Conservation (phyloP, 2,113 vertebrate species). For the Ariopsis seemanni region DNA sequence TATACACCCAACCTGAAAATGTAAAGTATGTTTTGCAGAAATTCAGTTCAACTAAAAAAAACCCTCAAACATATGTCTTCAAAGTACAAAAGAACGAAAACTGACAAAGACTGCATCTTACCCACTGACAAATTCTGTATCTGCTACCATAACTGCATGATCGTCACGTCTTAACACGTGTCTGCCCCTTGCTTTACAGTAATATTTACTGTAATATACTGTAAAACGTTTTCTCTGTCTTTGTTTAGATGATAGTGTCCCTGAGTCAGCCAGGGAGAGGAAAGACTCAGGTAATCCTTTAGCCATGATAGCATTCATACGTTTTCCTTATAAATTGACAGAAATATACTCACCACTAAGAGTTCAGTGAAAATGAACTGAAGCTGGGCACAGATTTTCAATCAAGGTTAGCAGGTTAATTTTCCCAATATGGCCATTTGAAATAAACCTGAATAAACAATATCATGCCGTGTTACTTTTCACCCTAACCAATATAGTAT, state of each 20-base stretch:
- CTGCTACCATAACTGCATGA: slow-evolving; percentile 25
- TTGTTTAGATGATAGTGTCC: slow-evolving; percentile 91
- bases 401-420: slow-evolving; percentile 10
- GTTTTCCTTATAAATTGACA: neutral
- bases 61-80: neutral
- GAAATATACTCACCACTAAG: neutral
- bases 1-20: neutral
- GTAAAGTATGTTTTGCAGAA: neutral
- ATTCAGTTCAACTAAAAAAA: neutral
- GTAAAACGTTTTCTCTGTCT: slow-evolving; percentile 80
- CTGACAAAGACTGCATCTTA: neutral
- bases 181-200: slow-evolving; percentile 71
- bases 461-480: slow-evolving; percentile 14
- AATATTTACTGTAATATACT: slow-evolving; percentile 75
- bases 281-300: slow-evolving; percentile 92
- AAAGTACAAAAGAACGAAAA: neutral
- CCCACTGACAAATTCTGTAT: neutral
- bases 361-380: neutral
- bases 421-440: slow-evolving; percentile 27
- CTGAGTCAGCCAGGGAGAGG: slow-evolving; percentile 81
- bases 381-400: neutral
- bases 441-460: slow-evolving; percentile 15
- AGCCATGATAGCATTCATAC: slow-evolving; percentile 4
- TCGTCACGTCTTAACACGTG: slow-evolving; percentile 50
- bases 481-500: neutral